These are phyloP conservation scores for Orchesella cincta DNA, from an alignment of 1,140 invertebrate genomes.

Conservation along the genomic window DNA sequence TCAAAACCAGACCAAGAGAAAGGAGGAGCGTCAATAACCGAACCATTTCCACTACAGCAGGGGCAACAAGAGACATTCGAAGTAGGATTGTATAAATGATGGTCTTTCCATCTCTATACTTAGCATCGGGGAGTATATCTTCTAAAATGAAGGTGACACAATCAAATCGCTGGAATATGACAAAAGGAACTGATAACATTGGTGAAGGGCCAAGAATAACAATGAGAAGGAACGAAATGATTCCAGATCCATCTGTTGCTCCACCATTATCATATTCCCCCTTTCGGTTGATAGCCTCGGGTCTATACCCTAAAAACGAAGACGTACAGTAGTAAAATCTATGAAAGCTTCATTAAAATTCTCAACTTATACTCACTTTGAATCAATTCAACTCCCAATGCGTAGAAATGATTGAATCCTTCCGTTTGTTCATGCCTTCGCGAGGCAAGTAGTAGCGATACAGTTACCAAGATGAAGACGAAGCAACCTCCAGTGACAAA, in stretches of 20 bases:
- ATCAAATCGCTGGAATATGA: not conserved
- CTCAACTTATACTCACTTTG: not conserved
- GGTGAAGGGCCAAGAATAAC: not conserved
- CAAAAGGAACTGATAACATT: not conserved
- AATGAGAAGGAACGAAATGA: not conserved
- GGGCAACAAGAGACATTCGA: not conserved
- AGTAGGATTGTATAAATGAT: not conserved
- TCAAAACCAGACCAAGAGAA: not conserved
- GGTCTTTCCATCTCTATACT: not conserved
- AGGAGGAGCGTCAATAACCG: not conserved
- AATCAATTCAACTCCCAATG: not conserved
- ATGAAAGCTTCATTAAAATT: not conserved
- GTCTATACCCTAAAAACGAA: not conserved
- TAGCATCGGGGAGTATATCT: not conserved
- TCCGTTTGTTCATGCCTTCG: not conserved
- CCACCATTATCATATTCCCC: not conserved
- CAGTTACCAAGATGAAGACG: not conserved
- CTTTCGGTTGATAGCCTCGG: not conserved
- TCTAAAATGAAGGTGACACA: not conserved
- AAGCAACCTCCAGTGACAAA: not conserved
- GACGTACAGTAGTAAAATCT: not conserved
- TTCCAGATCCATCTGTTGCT: not conserved
- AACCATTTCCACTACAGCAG: not conserved
- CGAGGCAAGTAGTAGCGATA: not conserved
- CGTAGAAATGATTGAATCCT: not conserved